A percentile compares a stretch with the other conserved stretches of the same genome.
Evolutionary conservation across 2,113 vertebrate genomes (phyloP).

Genomic region (Oncorhynchus mykiss): DNA sequence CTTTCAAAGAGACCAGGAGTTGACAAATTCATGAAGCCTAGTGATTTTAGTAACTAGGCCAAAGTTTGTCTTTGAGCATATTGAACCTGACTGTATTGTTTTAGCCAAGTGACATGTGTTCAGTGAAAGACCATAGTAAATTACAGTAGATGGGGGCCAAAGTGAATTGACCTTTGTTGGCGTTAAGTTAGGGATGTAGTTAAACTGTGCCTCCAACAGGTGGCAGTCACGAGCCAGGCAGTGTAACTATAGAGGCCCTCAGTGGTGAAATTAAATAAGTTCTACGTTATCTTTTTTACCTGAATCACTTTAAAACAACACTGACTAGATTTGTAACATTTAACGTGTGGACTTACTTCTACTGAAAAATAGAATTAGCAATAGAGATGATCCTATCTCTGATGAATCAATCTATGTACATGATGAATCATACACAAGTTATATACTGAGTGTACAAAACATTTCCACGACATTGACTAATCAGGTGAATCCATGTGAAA

Average conservation of each 20-base stretch:
- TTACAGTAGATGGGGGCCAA: neutral
- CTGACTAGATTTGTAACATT: no score
- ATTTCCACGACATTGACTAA: no score
- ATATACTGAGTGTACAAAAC: no score
- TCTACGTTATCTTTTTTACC: no score
- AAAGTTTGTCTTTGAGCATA: neutral
- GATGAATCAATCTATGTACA: no score
- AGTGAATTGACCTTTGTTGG: neutral
- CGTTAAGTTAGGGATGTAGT: no score
- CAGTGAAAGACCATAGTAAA: neutral
- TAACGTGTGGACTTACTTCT: no score
- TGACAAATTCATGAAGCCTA: constrained; percentile 13
- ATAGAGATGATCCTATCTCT: no score
- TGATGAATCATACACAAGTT: no score
- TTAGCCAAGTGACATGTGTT: neutral
- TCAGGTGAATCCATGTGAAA: no score
- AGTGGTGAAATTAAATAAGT: neutral
- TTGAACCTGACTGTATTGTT: neutral
- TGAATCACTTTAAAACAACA: no score
- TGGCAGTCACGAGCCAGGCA: constrained; percentile 38
- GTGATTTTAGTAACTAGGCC: constrained; percentile 1
- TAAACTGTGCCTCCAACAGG: constrained; percentile 33
- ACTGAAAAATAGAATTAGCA: no score
- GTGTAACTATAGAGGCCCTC: neutral
- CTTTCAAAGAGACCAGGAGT: constrained; percentile 12